Evolutionary conservation across 2,113 vertebrate species (phyloP), one percentile per base, ranked within the genome.

Genomic region (Dicrurus megarhynchus): DNA sequence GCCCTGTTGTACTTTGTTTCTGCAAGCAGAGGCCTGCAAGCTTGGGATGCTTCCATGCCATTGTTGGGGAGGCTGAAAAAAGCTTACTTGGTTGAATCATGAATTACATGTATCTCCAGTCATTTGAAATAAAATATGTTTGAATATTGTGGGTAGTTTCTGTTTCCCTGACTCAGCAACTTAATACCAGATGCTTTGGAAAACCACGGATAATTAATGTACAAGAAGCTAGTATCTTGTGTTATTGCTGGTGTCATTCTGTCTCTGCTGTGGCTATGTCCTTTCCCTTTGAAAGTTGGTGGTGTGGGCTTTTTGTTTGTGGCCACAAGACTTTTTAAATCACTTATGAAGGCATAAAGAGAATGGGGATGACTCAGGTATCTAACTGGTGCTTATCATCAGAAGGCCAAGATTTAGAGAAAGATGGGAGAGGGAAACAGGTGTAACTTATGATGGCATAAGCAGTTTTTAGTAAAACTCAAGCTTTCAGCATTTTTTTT

Each of bases 1-100:
- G 35, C 6, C 5, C 3, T 30, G 11, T 23, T 64, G 3, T 26
- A 0, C 32, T 84, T 47, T 0, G 6, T 46, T 69, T 32, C 39
- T 65, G 56, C 69, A 61, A 41, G 63, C 32, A 18, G 46, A 10
- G 13, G 8, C 50, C 50, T 84, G 68, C 0, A 0, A 50, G 41
- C n/a, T 63, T 65, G 61, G 52, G 32, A 12, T n/a, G 26, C 32
- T 75, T 82, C 60, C 18, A 4, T 55, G 56, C 30, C 20, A 1
- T 44, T 82, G 35, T 37, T 87, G 17, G 14, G 64, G 47, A 53
- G 69, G 37, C 46, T 69, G 73, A 11, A 46, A 63, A 49, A 22
- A 12, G 67, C 52, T 63, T 53, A 1, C 20, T n/a, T 22, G 5
- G 7, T 24, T 64, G n/a, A 52, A 41, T 39, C 14, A 5, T 63